Evolutionary conservation across 2,113 vertebrate species (phyloP).

Genomic region (Seriola aureovittata): DNA sequence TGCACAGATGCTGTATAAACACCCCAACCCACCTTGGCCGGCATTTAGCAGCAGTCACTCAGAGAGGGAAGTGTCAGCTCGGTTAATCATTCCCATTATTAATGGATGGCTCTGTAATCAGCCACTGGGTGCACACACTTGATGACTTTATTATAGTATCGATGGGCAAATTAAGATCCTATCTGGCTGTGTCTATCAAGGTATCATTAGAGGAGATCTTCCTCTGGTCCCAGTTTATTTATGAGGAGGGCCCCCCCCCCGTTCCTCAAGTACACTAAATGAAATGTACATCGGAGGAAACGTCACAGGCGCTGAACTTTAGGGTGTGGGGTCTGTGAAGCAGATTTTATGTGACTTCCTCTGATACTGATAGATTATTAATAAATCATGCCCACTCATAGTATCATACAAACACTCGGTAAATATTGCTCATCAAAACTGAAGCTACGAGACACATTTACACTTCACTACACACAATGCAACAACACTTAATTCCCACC

Average conservation of each 20-base stretch:
- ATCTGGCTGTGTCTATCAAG: slow-evolving; percentile 5
- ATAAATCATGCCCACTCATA: background rate
- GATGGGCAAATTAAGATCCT: slow-evolving; percentile 11
- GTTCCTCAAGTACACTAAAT: background rate
- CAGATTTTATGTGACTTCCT: background rate
- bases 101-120: slow-evolving; percentile 50
- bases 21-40: slow-evolving; percentile 43
- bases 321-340: background rate
- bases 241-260: background rate
- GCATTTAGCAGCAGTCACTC: slow-evolving; percentile 52
- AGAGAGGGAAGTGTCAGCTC: slow-evolving; percentile 34
- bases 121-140: slow-evolving; percentile 20
- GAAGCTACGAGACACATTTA: background rate
- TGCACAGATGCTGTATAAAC: slow-evolving; percentile 60
- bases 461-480: background rate
- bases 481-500: background rate
- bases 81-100: slow-evolving; percentile 59
- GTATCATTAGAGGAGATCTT: background rate
- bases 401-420: background rate
- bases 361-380: background rate
- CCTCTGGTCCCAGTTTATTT: slow-evolving; percentile 1
- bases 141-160: slow-evolving; percentile 48
- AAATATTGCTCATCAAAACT: background rate
- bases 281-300: background rate
- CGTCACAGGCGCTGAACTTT: background rate